Percentiles rank a stretch among this genome's conserved stretches.
phyloP scores from a whole-genome alignment of 2,888 invertebrate genomes.

The Acrobasis consociella region DNA sequence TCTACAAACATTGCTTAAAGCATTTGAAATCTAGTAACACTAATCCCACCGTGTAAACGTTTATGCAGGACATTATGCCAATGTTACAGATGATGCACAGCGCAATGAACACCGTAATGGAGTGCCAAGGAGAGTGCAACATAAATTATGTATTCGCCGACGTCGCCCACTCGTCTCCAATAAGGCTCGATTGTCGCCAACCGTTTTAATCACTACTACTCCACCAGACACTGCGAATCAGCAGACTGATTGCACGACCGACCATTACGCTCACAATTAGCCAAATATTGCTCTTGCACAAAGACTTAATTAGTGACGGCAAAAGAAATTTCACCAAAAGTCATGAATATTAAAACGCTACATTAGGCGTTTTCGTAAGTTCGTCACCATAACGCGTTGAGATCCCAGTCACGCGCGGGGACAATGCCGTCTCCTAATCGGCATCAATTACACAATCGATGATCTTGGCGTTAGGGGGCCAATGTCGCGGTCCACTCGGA shows the following conservation, averaged over 20 bases:
- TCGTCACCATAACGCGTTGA: conserved; percentile 44
- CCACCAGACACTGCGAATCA: conserved; percentile 34
- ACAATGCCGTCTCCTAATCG: conserved; percentile 78
- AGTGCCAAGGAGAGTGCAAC: conserved; percentile 43
- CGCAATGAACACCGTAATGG: conserved; percentile 49
- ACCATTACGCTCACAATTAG: conserved; percentile 40
- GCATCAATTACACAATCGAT: conserved; percentile 66
- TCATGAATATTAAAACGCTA: conserved; percentile 70
- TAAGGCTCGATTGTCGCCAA: conserved; percentile 34
- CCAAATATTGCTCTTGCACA: conserved; percentile 40
- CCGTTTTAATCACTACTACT: conserved; percentile 42
- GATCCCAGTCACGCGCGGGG: conserved; percentile 60
- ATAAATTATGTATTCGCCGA: conserved; percentile 56
- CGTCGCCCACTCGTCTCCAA: conserved; percentile 31
- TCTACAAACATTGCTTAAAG: neutral
- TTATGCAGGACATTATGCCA: conserved; percentile 50
- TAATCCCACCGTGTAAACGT: conserved; percentile 37
- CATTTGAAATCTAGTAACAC: neutral
- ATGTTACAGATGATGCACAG: conserved; percentile 45
- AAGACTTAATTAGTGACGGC: conserved; percentile 52
- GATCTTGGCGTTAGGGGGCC: conserved; percentile 70
- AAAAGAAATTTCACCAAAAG: conserved; percentile 60
- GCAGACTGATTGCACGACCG: conserved; percentile 36
- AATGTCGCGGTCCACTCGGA: conserved; percentile 71
- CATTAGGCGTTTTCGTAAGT: conserved; percentile 61